These are phyloP conservation scores for Eugnorisma glareosa DNA, from an alignment of 2,888 invertebrate species.

Conservation along the genomic window DNA sequence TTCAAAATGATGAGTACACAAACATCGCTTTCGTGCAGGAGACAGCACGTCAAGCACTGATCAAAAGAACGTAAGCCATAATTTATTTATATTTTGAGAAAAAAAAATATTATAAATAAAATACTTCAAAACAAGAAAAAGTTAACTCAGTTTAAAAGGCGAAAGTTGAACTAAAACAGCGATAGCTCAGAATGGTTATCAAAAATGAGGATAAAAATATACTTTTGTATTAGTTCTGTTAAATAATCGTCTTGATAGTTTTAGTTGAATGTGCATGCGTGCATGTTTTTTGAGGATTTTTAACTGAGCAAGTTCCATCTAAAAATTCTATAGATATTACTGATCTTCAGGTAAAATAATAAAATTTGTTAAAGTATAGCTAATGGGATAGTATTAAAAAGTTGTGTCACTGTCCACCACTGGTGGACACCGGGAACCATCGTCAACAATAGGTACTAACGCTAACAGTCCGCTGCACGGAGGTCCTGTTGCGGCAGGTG, in stretches of 20 bases:
- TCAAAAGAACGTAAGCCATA: no score
- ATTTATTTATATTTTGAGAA: no score
- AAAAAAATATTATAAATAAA: no score
- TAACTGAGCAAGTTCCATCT: neutral
- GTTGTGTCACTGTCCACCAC: neutral
- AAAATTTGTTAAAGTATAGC: neutral
- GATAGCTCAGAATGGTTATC: no score
- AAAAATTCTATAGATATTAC: neutral
- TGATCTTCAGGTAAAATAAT: neutral
- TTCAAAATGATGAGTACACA: neutral
- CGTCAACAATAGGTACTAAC: slow-evolving; percentile 30
- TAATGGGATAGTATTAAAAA: neutral
- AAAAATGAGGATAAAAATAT: no score
- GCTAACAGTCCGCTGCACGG: slow-evolving; percentile 75
- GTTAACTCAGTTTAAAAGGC: no score
- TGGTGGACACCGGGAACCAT: neutral
- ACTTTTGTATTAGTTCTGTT: no score
- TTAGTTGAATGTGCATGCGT: no score
- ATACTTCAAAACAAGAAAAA: no score
- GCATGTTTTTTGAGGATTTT: neutral
- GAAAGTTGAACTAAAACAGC: no score
- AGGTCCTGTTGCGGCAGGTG: slow-evolving; percentile 74
- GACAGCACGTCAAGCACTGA: no score
- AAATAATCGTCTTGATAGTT: neutral
- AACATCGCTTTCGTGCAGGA: no score